Base-by-base conservation (phyloP, 2,888 invertebrate genomes). In the Nomada fabriciana region DNA sequence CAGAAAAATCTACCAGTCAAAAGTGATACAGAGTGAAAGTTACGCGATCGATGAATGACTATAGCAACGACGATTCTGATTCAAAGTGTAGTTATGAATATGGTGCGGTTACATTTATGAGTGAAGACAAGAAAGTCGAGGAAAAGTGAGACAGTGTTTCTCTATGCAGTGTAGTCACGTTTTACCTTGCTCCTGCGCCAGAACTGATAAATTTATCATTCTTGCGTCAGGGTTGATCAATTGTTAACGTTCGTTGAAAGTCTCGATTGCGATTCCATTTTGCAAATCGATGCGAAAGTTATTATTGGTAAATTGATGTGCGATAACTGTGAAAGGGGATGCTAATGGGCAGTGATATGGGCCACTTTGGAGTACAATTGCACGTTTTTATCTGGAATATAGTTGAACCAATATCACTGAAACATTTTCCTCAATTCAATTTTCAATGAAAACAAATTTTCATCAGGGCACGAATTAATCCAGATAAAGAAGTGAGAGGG, bases 151-250 rank as follows among this genome's bases (percentile, higher is more conserved):
- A 43, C 84, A 64, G 71, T 71, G 83, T 68, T 79, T 59, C 67
- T 70, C 69, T 85, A 36, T 10, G 42, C 57, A 69, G 71, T 60
- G 64, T 69, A 57, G 55, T 23, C 64, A 53, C 71, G 52, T 55
- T 61, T 74, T 71, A 73, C 67, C 63, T 82, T 80, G 53, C 53
- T 75, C 68, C 85, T 68, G 71, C 79, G 76, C 68, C 76, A 74
- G 74, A 65, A 74, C 71, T 85, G 78, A 80, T 77, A 74, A 74
- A 73, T 76, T 82, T 63, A 72, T 76, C 72, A 73, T 80, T 73
- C 75, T 68, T 80, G 83, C 75, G 76, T 80, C 83, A 83, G 83
- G 72, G 77, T 75, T 72, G 83, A 79, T 73, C 75, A 83, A 85
- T 82, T 72, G 76, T 76, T 70, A 76, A 65, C 52, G 53, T 70